Conservation (phyloP, 2,888 invertebrate species). For the Cephus pulcher region DNA sequence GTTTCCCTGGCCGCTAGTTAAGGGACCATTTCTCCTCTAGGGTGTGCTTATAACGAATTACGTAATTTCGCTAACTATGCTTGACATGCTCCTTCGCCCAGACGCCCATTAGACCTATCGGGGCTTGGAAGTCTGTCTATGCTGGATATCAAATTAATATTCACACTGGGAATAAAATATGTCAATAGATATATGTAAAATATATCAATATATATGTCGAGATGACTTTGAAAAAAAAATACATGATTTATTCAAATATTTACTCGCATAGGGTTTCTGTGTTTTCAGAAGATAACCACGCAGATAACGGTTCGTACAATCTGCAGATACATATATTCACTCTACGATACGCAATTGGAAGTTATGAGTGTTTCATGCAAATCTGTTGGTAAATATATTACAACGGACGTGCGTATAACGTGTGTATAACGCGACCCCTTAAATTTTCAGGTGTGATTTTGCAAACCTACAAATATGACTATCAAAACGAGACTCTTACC, state of each 20-base stretch:
- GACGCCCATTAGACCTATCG: neutral
- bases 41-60: slow-evolving; percentile 40
- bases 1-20: neutral
- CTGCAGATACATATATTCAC: neutral
- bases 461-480: neutral
- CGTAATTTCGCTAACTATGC: slow-evolving; percentile 47
- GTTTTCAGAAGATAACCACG: neutral
- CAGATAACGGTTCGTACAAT: neutral
- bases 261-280: neutral
- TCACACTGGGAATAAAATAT: neutral
- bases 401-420: neutral
- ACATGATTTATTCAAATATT: neutral
- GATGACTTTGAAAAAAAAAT: neutral
- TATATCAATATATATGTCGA: neutral
- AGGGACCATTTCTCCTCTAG: slow-evolving; percentile 15
- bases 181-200: neutral
- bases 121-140: neutral
- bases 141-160: slow-evolving; percentile 5
- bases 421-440: neutral
- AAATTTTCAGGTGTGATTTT: neutral
- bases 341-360: slow-evolving; percentile 14
- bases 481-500: neutral
- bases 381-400: neutral
- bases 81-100: slow-evolving; percentile 35
- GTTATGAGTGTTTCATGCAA: slow-evolving; percentile 32